Percentiles rank a stretch among this genome's conserved stretches.
Evolutionary conservation across 2,797 vertebrate genomes (phyloP).

Genomic region (Pogoniulus pusillus): DNA sequence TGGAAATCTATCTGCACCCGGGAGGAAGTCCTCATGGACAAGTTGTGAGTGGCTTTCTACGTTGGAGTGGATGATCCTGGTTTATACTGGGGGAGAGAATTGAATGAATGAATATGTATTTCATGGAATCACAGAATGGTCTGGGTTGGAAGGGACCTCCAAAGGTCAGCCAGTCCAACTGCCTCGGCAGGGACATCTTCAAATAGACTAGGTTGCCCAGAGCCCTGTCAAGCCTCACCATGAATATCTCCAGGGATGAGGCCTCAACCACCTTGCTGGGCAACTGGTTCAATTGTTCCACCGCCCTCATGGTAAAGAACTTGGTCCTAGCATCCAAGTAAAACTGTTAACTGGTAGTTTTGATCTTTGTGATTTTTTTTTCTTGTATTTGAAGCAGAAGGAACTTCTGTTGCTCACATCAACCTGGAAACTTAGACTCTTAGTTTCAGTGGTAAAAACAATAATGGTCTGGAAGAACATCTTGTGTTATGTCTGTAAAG

Average conservation of each 20-base stretch:
- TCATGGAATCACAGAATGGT: too few relatives aligned
- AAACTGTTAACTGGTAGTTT: not conserved
- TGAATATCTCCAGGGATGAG: too few relatives aligned
- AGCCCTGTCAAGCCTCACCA: too few relatives aligned
- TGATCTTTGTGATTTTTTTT: not conserved
- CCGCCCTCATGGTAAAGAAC: too few relatives aligned
- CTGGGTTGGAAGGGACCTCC: too few relatives aligned
- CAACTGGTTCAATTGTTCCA: too few relatives aligned
- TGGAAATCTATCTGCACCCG: slow-evolving; percentile 90
- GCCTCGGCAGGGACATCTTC: too few relatives aligned
- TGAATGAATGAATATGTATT: not conserved
- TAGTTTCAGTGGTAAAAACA: not conserved
- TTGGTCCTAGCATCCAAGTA: too few relatives aligned
- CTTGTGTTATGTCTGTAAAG: accelerated
- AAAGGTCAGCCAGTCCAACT: too few relatives aligned
- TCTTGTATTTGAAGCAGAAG: not conserved
- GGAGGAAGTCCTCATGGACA: slow-evolving; percentile 92
- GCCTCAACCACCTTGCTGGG: too few relatives aligned
- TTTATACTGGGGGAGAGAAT: not conserved
- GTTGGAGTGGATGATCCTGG: not conserved
- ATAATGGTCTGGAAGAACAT: not conserved
- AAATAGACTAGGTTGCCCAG: too few relatives aligned
- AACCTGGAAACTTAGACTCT: not conserved
- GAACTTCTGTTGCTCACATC: not conserved
- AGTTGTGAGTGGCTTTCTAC: slow-evolving; percentile 78